Evolutionary conservation across 2,888 invertebrate species (phyloP).

Genomic region (Diarsia brunnea): DNA sequence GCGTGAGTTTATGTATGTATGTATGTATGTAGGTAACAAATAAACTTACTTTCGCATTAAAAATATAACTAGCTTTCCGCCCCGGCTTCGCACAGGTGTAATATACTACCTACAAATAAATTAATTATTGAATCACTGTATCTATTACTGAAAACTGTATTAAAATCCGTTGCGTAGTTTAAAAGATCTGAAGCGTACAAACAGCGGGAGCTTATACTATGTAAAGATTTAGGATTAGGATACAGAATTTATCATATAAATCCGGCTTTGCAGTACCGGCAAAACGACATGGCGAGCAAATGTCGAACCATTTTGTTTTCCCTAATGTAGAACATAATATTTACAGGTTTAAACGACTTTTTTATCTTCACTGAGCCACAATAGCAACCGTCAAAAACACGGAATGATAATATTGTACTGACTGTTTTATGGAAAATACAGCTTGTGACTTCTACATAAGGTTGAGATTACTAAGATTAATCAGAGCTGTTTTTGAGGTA

Average conservation of each 20-base stretch:
- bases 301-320: slow-evolving; percentile 42
- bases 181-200: too few species aligned
- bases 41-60: too few species aligned
- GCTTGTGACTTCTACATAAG: slow-evolving; percentile 17
- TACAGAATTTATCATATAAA: background rate
- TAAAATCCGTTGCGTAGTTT: too few species aligned
- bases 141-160: too few species aligned
- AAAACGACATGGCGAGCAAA: slow-evolving; percentile 23
- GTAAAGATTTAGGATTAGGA: too few species aligned
- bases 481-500: slow-evolving; percentile 11
- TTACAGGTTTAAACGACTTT: slow-evolving; percentile 57
- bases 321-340: slow-evolving; percentile 56
- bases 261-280: background rate
- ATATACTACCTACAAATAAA: too few species aligned
- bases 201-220: too few species aligned
- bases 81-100: too few species aligned
- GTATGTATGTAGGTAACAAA: too few species aligned
- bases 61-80: too few species aligned
- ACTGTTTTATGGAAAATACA: slow-evolving; percentile 15
- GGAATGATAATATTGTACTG: slow-evolving; percentile 43
- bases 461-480: slow-evolving; percentile 14
- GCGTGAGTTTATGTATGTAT: too few species aligned
- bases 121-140: too few species aligned
- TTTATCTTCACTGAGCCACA: slow-evolving; percentile 53
- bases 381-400: slow-evolving; percentile 54